phyloP scores from a whole-genome alignment of 2,113 vertebrate species.

The Vulpes lagopus region DNA sequence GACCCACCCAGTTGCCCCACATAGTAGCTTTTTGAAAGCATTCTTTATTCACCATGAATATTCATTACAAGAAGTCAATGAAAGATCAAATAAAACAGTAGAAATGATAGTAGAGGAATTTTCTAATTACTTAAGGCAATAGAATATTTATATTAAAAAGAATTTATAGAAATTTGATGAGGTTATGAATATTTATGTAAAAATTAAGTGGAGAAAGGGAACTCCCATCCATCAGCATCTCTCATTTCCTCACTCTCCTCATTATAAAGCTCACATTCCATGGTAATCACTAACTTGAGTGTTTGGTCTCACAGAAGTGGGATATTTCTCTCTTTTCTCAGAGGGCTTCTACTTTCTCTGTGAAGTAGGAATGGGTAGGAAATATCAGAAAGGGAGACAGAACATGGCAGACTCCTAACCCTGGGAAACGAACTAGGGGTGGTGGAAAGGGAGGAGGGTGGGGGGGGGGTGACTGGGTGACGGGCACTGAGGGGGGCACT shows the following conservation, averaged over 20 bases:
- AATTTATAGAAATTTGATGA: constrained; percentile 9
- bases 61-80: constrained; percentile 41
- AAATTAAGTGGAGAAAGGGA: neutral
- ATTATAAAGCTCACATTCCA: neutral
- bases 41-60: neutral
- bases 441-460: no score
- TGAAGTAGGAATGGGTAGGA: no score
- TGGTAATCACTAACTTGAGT: neutral
- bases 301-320: neutral
- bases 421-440: no score
- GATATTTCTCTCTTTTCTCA: neutral
- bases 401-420: no score
- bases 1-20: no score
- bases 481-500: no score
- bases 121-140: constrained; percentile 16
- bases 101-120: neutral
- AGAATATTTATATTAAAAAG: constrained; percentile 41
- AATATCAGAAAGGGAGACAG: no score
- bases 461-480: no score
- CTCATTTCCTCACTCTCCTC: neutral
- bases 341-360: neutral
- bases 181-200: neutral
- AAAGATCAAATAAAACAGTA: constrained; percentile 13
- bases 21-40: neutral
- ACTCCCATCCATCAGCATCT: neutral